phyloP scores from a whole-genome alignment of 2,888 invertebrate genomes.

The Agonum fuliginosum region DNA sequence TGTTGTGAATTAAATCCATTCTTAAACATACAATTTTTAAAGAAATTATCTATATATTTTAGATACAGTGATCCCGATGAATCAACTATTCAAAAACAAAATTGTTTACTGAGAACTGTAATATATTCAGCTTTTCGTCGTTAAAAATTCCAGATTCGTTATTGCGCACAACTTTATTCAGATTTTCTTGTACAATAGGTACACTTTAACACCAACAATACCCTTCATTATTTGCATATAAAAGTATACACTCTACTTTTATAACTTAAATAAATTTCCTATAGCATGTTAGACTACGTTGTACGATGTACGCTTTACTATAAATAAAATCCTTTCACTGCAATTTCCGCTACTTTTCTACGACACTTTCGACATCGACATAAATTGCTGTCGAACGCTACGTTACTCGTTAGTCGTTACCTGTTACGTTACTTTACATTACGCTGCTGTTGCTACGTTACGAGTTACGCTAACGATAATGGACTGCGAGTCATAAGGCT shows the following conservation, averaged over 20 bases:
- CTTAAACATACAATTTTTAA: too few relatives aligned
- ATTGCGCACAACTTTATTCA: too few relatives aligned
- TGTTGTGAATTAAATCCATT: too few relatives aligned
- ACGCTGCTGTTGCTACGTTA: neutral
- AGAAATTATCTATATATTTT: too few relatives aligned
- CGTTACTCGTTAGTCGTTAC: slow-evolving; percentile 7
- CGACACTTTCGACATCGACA: neutral
- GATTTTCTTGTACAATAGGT: too few relatives aligned
- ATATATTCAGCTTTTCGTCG: too few relatives aligned
- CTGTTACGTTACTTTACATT: slow-evolving; percentile 26
- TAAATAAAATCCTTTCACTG: slow-evolving; percentile 2
- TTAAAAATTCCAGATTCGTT: too few relatives aligned
- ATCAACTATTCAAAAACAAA: too few relatives aligned
- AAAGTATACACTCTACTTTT: neutral
- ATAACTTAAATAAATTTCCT: neutral
- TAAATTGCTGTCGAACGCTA: slow-evolving; percentile 23
- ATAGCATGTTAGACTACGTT: neutral
- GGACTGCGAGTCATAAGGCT: neutral
- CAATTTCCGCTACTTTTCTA: neutral
- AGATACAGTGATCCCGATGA: too few relatives aligned
- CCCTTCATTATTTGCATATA: neutral
- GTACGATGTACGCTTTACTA: too few relatives aligned
- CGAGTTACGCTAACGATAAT: slow-evolving; percentile 27
- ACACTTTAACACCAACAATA: too few relatives aligned
- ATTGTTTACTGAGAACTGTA: too few relatives aligned